These are phyloP conservation scores for Drosophila chauvacae DNA, from an alignment of 1,140 invertebrate genomes.

Conservation along the genomic window DNA sequence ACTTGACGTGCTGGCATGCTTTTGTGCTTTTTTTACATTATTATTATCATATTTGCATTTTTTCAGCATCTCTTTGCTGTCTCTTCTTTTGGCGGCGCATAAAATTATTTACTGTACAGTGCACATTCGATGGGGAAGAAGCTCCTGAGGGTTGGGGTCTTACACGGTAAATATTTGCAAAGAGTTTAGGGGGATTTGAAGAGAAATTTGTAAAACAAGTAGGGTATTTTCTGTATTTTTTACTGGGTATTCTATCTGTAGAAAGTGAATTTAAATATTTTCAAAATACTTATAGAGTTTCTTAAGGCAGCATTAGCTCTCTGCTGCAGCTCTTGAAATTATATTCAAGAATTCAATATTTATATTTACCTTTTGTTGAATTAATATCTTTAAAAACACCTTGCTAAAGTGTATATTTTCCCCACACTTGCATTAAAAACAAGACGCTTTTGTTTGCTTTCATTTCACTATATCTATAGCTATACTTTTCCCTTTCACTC, in stretches of 20 bases:
- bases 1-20: constrained; percentile 74
- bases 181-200: not conserved
- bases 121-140: constrained; percentile 26
- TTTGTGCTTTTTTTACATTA: constrained; percentile 69
- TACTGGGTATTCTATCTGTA: not conserved
- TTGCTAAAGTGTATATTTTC: not conserved
- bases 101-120: constrained; percentile 48
- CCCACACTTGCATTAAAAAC: not conserved
- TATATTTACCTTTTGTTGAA: not conserved
- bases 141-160: constrained; percentile 14
- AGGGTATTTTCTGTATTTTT: not conserved
- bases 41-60: constrained; percentile 82
- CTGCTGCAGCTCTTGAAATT: rapidly evolving
- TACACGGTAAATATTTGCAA: not conserved
- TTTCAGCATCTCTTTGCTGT: constrained; percentile 20
- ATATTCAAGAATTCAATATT: not conserved
- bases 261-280: not conserved
- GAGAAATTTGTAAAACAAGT: too few species aligned
- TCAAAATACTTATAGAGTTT: not conserved
- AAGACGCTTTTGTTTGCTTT: constrained; percentile 47
- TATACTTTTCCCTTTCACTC: constrained; percentile 1
- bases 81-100: constrained; percentile 17
- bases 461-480: constrained; percentile 33
- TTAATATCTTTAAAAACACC: not conserved
- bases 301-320: not conserved